Evolutionary conservation across 2,797 vertebrate species (phyloP).

Genomic region (Brachymystax lenok): DNA sequence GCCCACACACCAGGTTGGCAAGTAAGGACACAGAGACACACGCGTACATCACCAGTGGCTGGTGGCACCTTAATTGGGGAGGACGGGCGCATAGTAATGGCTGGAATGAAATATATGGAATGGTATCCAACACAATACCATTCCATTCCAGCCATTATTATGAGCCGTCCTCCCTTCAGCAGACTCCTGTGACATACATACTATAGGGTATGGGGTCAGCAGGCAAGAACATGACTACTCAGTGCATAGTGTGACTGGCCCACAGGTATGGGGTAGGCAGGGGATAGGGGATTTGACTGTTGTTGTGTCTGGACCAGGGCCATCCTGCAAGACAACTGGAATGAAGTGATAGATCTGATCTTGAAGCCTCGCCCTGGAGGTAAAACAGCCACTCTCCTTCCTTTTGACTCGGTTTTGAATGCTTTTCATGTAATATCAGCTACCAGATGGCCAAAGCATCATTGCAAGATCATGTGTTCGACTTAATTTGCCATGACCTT

Average conservation of each 20-base stretch:
- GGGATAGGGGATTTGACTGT: background rate
- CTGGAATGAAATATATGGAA: too few relatives aligned
- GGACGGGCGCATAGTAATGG: too few relatives aligned
- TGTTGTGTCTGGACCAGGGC: constrained; percentile 75
- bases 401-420: too few relatives aligned
- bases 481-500: background rate
- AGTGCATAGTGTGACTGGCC: background rate
- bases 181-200: background rate
- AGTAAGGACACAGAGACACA: constrained; percentile 65
- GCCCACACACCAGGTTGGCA: constrained; percentile 93
- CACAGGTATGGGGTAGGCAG: background rate
- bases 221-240: too few relatives aligned
- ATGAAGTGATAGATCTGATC: constrained; percentile 95
- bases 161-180: too few relatives aligned
- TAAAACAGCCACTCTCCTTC: constrained; percentile 47
- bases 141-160: too few relatives aligned
- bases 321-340: constrained; percentile 93
- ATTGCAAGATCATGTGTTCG: background rate
- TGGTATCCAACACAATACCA: too few relatives aligned
- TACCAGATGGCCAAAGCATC: background rate
- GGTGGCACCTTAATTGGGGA: too few relatives aligned
- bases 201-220: background rate
- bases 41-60: background rate
- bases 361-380: constrained; percentile 96
- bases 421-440: background rate